Percentiles rank a stretch among this genome's conserved stretches.
phyloP scores from a whole-genome alignment of 1,140 invertebrate species.

The Drosophila funebris region DNA sequence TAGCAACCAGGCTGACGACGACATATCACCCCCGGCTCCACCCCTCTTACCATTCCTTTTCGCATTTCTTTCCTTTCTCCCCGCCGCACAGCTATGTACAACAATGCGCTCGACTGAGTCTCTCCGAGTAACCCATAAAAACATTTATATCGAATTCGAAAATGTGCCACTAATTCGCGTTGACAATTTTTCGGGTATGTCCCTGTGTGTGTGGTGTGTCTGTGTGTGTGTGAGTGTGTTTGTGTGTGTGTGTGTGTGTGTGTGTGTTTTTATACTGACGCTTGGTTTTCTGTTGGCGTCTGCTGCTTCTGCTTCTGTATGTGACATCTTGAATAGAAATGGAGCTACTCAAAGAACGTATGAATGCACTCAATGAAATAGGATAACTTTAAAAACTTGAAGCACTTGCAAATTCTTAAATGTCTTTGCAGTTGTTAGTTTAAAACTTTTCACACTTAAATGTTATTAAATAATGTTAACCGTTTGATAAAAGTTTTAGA shows the following conservation, averaged over 20 bases:
- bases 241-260: not conserved
- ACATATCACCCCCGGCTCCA: not conserved
- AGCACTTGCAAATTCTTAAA: not conserved
- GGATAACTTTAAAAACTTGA: not conserved
- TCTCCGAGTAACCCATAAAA: conserved; percentile 24
- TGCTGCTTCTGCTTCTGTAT: conserved; percentile 8
- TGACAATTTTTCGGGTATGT: conserved; percentile 62
- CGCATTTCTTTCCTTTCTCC: not conserved
- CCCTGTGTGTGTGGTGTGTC: not conserved
- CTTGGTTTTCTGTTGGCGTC: conserved; percentile 6
- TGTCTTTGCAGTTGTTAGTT: not conserved
- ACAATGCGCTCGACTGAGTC: not conserved
- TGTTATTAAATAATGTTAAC: no score
- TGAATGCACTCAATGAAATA: not conserved
- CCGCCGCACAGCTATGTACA: not conserved
- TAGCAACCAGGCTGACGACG: conserved; percentile 27
- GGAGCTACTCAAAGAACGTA: not conserved
- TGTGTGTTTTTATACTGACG: not conserved
- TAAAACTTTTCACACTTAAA: not conserved
- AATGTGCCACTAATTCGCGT: conserved; percentile 77
- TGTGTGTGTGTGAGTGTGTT: not conserved
- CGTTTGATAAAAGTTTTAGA: no score
- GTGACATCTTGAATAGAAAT: conserved; percentile 16
- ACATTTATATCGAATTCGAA: conserved; percentile 60
- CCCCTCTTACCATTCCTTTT: not conserved